Conservation (phyloP, 1,140 invertebrate genomes). For the Hycleus phaleratus region DNA sequence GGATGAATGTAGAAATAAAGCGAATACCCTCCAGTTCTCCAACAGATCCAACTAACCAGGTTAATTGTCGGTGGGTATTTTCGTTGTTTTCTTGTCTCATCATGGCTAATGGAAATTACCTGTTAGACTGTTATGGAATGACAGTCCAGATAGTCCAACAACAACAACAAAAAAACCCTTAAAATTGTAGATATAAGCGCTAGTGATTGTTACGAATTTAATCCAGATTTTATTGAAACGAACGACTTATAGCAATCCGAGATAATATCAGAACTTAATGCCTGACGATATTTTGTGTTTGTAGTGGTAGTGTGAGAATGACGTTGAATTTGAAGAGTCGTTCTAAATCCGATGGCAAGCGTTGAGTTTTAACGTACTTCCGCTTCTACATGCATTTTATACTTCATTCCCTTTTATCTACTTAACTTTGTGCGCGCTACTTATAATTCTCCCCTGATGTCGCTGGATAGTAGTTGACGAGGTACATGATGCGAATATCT, state of each 20-base stretch:
- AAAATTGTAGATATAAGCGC: too few species aligned
- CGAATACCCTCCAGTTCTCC: constrained; percentile 5
- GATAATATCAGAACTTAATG: too few species aligned
- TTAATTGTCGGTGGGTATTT: constrained; percentile 11
- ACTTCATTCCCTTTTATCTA: constrained; percentile 17
- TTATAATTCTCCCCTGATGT: neutral
- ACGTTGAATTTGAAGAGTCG: constrained; percentile 11
- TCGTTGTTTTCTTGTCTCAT: constrained; percentile 5
- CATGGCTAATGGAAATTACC: constrained; percentile 9
- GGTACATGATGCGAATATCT: too few species aligned
- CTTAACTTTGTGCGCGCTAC: constrained; percentile 11
- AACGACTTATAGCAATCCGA: too few species aligned
- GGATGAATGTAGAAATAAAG: constrained; percentile 13
- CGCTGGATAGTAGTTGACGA: too few species aligned
- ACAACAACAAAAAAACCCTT: neutral
- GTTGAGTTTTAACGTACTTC: constrained; percentile 15
- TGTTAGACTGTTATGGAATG: constrained; percentile 4
- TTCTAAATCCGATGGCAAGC: constrained; percentile 13
- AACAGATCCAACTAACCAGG: constrained; percentile 9
- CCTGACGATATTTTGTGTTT: too few species aligned
- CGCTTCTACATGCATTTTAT: constrained; percentile 17
- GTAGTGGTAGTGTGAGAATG: neutral
- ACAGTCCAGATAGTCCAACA: neutral
- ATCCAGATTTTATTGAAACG: too few species aligned
- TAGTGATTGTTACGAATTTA: too few species aligned